A percentile compares a stretch with the other conserved stretches of the same genome.
phyloP scores from a whole-genome alignment of 2,888 invertebrate genomes.

The Spisula solida region DNA sequence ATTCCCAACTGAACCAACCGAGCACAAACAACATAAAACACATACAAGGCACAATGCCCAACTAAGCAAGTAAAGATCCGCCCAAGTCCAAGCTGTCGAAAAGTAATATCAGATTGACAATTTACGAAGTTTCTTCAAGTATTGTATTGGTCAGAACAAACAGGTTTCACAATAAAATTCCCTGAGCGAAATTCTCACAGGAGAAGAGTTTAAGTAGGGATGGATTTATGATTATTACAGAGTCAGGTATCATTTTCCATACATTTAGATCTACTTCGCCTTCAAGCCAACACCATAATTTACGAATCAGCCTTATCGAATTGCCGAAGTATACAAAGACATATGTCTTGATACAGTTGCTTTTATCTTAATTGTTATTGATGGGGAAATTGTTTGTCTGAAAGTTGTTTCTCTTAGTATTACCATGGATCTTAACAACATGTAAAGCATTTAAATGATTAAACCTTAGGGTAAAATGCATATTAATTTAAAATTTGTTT shows the following conservation, averaged over 20 bases:
- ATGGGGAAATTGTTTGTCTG: slow-evolving; percentile 21
- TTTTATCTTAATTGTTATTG: slow-evolving; percentile 37
- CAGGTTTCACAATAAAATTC: too few relatives aligned
- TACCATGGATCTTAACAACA: background rate
- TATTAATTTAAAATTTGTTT: too few relatives aligned
- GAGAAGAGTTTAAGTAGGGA: background rate
- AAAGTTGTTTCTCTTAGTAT: background rate
- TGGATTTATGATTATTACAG: background rate
- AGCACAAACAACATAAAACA: too few relatives aligned
- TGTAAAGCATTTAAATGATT: background rate
- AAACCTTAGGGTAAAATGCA: too few relatives aligned
- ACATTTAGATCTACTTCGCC: slow-evolving; percentile 10
- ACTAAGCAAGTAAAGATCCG: too few relatives aligned
- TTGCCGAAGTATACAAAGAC: slow-evolving; percentile 26
- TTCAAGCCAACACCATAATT: slow-evolving; percentile 12
- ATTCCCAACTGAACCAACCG: too few relatives aligned
- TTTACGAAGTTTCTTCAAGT: too few relatives aligned
- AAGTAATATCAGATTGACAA: too few relatives aligned
- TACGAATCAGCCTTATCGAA: slow-evolving; percentile 21
- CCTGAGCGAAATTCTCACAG: background rate
- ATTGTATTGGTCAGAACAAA: too few relatives aligned
- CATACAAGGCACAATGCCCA: too few relatives aligned
- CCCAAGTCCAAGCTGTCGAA: too few relatives aligned
- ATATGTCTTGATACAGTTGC: slow-evolving; percentile 34
- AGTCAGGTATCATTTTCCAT: background rate